Base-by-base conservation (phyloP, 2,797 vertebrate species). In the Halcyon chelicuti region DNA sequence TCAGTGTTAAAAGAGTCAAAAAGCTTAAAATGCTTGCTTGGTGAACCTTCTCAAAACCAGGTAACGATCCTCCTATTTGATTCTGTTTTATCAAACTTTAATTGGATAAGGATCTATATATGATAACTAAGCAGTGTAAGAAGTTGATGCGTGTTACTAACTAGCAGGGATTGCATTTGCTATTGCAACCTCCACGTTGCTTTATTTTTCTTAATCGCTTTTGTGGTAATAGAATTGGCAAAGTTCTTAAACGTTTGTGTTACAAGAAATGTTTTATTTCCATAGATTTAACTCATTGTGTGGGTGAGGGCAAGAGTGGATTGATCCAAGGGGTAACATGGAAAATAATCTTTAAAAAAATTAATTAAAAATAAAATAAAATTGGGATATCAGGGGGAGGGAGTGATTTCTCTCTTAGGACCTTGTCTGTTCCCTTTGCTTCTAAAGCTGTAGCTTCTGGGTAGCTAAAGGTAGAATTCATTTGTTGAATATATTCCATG, bases 1-100 rank as follows among this genome's bases (percentile, higher is more conserved):
- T 96, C 95, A 92, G 67, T 96, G 88, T 90, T 97, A 88, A 94
- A 95, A 95, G 94, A 98, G 93, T 97, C 94, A 96, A 94, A 97
- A 97, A 94, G 92, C 95, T 97, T 85, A 51, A 93, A 96, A 90
- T 26, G 60, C 82, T 93, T 81, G 94, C 80, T 96, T 84, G 86
- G 35, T 49, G 97, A 95, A 33, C 37, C 95, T 85, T 40, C 86
- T 62, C 92, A 33, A 62, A 52, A 83, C 85, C 94, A 97, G 96
- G 94, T 97, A 97, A 97, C 35, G 71, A 81, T 42, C 77, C 74
- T 95, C 75, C 94, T 72, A 19, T 96, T 91, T 70, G 83, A 92
- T 94, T 95, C 35, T 67, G 71, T 83, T 84, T 87, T 88, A 80
- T 70, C 73, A 49, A 29, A 70, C 86, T 74, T 90, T 91, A 79